Conservation (phyloP, 2,797 vertebrate species). For the Acanthopagrus latus region DNA sequence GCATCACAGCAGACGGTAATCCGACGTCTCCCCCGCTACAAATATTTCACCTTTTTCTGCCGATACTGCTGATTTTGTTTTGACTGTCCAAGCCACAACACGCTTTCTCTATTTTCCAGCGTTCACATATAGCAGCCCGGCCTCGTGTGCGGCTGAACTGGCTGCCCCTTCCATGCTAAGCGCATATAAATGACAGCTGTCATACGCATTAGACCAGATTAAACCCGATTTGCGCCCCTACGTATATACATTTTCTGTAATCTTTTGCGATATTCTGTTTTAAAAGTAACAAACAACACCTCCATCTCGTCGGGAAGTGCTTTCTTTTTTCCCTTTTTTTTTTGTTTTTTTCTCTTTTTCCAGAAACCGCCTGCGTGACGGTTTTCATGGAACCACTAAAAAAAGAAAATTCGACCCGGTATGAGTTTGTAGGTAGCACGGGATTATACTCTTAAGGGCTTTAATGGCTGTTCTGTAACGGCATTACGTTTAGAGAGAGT, state of each 20-base stretch:
- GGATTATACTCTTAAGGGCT: conserved; percentile 80
- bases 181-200: conserved; percentile 79
- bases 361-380: conserved; percentile 46
- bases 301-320: conserved; percentile 31
- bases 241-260: conserved; percentile 71
- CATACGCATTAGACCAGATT: conserved; percentile 78
- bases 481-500: conserved; percentile 67
- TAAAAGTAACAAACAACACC: conserved; percentile 67
- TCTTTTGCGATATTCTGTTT: conserved; percentile 62
- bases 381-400: conserved; percentile 58
- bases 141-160: conserved; percentile 52
- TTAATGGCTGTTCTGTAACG: conserved; percentile 76
- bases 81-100: conserved; percentile 22
- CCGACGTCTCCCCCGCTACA: conserved; percentile 5
- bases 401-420: conserved; percentile 40
- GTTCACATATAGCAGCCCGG: conserved; percentile 26
- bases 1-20: conserved; percentile 14
- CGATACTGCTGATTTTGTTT: conserved; percentile 38
- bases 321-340: conserved; percentile 23
- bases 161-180: conserved; percentile 59
- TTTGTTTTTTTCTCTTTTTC: neutral
- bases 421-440: conserved; percentile 67
- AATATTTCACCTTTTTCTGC: neutral
- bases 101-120: conserved; percentile 23
- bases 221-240: conserved; percentile 58